phyloP scores from a whole-genome alignment of 2,113 vertebrate species.

The Puma concolor region DNA sequence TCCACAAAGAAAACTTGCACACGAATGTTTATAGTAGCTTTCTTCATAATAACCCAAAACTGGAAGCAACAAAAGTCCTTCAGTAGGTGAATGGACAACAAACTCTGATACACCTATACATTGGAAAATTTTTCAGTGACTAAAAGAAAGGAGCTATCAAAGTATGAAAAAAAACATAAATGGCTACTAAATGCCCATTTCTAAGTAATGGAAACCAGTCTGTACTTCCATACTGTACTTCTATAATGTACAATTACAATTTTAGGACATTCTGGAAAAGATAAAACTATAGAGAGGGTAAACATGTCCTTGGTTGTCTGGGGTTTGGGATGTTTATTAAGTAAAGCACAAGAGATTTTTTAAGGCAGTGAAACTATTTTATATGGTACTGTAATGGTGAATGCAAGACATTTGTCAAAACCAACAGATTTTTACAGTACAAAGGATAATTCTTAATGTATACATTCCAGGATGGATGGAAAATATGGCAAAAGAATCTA shows the following conservation, averaged over 20 bases:
- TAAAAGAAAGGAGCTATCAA: background rate
- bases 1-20: background rate
- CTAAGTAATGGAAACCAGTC: background rate
- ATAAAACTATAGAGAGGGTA: background rate
- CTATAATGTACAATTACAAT: background rate
- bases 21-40: background rate
- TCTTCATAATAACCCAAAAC: background rate
- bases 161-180: background rate
- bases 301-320: background rate
- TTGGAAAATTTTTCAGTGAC: background rate
- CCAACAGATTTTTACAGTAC: background rate
- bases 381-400: background rate
- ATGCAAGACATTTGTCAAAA: background rate
- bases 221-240: background rate
- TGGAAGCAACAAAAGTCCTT: background rate
- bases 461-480: background rate
- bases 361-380: background rate
- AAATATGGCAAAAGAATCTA: background rate
- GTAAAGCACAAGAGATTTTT: background rate
- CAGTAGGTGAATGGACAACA: background rate
- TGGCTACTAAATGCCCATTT: background rate
- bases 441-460: background rate
- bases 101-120: background rate
- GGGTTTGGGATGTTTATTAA: background rate
- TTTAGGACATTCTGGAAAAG: background rate